Base-by-base conservation (phyloP, 2,113 vertebrate genomes). In the Lichenostomus cassidix region DNA sequence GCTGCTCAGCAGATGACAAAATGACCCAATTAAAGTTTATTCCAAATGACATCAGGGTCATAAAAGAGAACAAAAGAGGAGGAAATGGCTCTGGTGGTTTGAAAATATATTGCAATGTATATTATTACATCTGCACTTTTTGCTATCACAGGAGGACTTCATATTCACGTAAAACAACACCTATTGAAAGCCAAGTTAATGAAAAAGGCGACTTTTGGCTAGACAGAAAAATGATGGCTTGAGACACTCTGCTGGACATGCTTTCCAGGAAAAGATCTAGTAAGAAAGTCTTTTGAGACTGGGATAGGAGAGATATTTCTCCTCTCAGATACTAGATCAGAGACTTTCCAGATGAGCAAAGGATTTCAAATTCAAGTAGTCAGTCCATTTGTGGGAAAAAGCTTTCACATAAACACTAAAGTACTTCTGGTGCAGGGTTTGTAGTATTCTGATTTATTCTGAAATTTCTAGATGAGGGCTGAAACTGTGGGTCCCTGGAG, bases 1-100 rank as follows among this genome's bases (percentile, higher is more conserved):
- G 60, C 93, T 96, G 88, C 94, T 96, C 94, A 89, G 92, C 0
- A 0, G 86, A 94, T 93, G 94, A 96, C 95, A 95, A 86, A 93
- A 94, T 79, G 86, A 93, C 94, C 89, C 89, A 81, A 91, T 95
- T 96, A 94, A 96, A 90, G 90, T 94, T 92, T 94, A 92, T 94
- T 93, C 91, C 71, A 83, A 94, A 92, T 81, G 83, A 80, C 93
- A 95, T 80, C 78, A 49, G 74, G 76, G 87, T 91, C 90, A 91
- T 96, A 96, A 94, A 96, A 88, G 33, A 53, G 79, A 94, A 96
- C 90, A 97, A 95, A 92, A 96, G 84, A 94, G 50, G 87, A 91
- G 94, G 94, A 94, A 96, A 92, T 87, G 65, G 67, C 65, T 96
- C 75, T 50, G 41, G 69, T 44, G 33, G 27, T 35, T 50, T 83